Conservation (phyloP, 2,113 vertebrate species). For the Pardalotus punctatus region DNA sequence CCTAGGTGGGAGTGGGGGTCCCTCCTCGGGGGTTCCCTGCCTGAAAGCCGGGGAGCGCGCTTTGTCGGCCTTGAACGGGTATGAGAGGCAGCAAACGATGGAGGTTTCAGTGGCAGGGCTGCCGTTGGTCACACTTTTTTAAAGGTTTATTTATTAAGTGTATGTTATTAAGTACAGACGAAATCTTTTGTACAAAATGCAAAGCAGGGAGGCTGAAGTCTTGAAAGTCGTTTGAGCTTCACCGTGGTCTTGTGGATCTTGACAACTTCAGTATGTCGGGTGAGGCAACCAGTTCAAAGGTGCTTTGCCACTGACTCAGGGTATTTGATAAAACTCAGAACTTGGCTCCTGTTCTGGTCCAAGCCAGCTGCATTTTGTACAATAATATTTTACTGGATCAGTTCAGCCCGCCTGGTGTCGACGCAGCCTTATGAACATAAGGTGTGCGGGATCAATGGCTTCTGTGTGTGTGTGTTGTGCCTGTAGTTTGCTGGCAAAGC, state of each 20-base stretch:
- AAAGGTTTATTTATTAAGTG: neutral
- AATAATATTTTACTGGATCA: fast-evolving
- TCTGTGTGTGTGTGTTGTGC: neutral
- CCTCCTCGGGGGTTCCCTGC: neutral
- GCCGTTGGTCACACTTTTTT: neutral
- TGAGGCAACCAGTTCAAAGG: neutral
- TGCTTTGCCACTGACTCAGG: neutral
- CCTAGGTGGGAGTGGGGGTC: fast-evolving
- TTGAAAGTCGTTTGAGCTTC: neutral
- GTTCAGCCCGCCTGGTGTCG: neutral
- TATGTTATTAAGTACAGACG: fast-evolving
- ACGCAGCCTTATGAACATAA: neutral
- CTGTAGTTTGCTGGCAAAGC: neutral
- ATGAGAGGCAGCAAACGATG: neutral
- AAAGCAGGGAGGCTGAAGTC: neutral
- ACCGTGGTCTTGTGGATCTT: neutral
- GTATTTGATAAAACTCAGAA: neutral
- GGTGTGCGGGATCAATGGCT: neutral
- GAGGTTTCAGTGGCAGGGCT: neutral
- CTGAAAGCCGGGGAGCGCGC: neutral
- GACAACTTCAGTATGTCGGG: neutral
- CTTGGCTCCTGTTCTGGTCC: neutral
- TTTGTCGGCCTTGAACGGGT: neutral
- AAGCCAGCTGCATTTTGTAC: neutral
- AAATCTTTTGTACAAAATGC: neutral